Base-by-base conservation (phyloP, 2,113 vertebrate genomes). In the Phainopepla nitens region DNA sequence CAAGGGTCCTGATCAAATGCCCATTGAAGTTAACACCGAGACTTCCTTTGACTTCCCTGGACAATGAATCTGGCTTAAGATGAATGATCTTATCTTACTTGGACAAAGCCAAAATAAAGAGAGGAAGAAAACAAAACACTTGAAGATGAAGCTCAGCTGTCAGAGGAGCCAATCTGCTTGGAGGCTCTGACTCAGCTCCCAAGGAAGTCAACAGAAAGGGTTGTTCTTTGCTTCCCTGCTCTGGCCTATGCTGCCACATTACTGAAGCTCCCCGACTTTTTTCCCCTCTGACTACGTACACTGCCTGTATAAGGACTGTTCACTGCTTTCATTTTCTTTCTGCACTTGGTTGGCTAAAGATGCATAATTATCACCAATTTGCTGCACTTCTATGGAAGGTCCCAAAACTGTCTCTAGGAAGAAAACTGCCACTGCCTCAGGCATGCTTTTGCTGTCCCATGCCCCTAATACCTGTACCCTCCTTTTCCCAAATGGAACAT, bases 371-470 rank as follows among this genome's bases (percentile, higher is more conserved):
- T 64, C 77, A 83, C 82, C 64, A 73, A 57, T 85, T 94, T 94
- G 93, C 94, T 94, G 64, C 78, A 60, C 80, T 96, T 79, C 60
- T 31, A 7, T 60, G 53, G 53, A 65, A 69, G 71, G 65, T 89
- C 77, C 77, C 47, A 50, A 95, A 91, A 91, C 62, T 81, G 58
- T 93, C 76, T 91, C 66, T 70, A 36, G 69, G 90, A 96, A 90
- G 87, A 87, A 71, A 73, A 92, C 76, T 93, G 82, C 83, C 90
- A 66, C 69, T 68, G 68, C 90, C 42, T 96, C 92, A 96, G 97
- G 97, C 97, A 97, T 98, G 97, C 93, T 82, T 78, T 72, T 64
- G 94, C 97, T 96, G 31, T 93, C 96, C 96, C 68, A 22, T 96
- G 78, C 75, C 77, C 93, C 80, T 70, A 80, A 39, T 89, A 91